phyloP scores from a whole-genome alignment of 2,113 vertebrate genomes.

The Oenanthe oenanthe region DNA sequence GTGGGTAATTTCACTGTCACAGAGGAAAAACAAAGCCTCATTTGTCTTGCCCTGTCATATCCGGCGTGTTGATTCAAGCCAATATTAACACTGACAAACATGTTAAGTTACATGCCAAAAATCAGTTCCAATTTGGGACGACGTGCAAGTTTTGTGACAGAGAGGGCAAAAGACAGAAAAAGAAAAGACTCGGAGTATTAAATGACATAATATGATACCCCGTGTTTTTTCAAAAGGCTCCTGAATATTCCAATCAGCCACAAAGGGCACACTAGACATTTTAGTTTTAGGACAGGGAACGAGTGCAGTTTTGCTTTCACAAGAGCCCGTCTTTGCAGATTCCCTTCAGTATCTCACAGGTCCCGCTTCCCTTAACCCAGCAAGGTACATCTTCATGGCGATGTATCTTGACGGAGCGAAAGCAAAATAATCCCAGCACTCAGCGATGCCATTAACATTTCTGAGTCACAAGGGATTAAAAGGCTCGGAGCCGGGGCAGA shows the following conservation, averaged over 20 bases:
- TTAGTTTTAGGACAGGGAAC: not conserved
- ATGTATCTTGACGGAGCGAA: constrained; percentile 28
- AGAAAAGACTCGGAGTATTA: not conserved
- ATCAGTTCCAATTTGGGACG: not conserved
- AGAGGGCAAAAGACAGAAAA: not conserved
- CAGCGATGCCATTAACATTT: constrained; percentile 55
- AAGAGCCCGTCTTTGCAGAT: accelerated
- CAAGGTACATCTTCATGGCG: constrained; percentile 27
- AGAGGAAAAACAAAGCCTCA: constrained; percentile 57
- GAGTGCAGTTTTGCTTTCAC: not conserved
- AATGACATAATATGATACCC: not conserved
- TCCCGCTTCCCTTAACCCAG: constrained; percentile 11
- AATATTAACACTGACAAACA: constrained; percentile 55
- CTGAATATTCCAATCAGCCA: not conserved
- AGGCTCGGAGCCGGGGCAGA: constrained; percentile 45
- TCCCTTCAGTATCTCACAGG: not conserved
- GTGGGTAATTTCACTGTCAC: constrained; percentile 11
- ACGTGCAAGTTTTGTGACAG: not conserved
- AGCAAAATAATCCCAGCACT: constrained; percentile 63
- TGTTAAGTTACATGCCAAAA: not conserved
- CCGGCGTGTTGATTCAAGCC: constrained; percentile 1
- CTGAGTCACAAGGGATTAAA: constrained; percentile 41
- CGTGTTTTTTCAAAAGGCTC: not conserved
- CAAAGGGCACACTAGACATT: not conserved
- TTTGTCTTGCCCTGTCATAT: constrained; percentile 52